A percentile compares a stretch with the other conserved stretches of the same genome.
Evolutionary conservation across 2,888 invertebrate species (phyloP).

Genomic region (Glaucopsyche alexis): DNA sequence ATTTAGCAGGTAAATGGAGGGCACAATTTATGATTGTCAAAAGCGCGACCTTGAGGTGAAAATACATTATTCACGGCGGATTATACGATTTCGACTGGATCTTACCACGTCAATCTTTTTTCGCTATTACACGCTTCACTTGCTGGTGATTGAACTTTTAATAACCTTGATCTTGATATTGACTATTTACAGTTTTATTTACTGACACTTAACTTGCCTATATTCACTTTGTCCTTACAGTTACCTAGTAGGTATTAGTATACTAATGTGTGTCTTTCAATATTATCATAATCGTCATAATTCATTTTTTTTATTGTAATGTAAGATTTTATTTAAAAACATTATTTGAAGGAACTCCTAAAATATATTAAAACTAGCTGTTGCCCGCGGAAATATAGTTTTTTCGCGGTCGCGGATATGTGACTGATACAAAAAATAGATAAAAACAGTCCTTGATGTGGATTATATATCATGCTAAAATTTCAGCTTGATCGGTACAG

Average conservation of each 20-base stretch:
- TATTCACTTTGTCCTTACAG: neutral
- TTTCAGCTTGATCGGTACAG: too few relatives aligned
- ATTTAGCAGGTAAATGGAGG: neutral
- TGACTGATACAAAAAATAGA: too few relatives aligned
- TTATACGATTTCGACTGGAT: neutral
- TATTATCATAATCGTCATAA: too few relatives aligned
- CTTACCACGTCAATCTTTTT: neutral
- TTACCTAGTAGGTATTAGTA: neutral
- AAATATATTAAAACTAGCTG: too few relatives aligned
- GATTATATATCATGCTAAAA: too few relatives aligned
- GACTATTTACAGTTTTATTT: neutral
- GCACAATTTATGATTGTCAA: neutral
- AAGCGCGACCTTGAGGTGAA: neutral
- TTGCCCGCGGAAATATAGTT: too few relatives aligned
- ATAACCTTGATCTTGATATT: neutral
- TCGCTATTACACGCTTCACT: constrained; percentile 6
- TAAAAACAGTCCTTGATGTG: too few relatives aligned
- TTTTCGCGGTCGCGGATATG: too few relatives aligned
- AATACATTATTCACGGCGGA: neutral
- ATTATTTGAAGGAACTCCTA: too few relatives aligned
- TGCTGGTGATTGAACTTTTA: constrained; percentile 7
- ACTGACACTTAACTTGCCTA: neutral
- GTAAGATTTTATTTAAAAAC: too few relatives aligned
- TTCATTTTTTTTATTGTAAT: too few relatives aligned
- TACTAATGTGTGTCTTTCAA: neutral